These are phyloP conservation scores for Hydrolagus colliei DNA, from an alignment of 2,797 vertebrate genomes.

Conservation along the genomic window DNA sequence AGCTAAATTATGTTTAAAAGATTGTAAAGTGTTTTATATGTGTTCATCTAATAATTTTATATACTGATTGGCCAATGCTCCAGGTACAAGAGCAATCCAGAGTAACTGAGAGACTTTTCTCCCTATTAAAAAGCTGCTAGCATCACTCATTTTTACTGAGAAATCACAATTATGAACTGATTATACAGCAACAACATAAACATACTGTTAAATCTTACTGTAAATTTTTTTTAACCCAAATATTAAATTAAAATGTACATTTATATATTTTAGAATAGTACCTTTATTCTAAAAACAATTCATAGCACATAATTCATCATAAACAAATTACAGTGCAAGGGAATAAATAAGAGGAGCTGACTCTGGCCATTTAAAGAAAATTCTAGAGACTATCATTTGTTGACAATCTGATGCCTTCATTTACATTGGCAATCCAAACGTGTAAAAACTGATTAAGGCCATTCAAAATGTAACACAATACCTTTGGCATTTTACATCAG, in stretches of 20 bases:
- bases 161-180: neutral
- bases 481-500: neutral
- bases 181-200: neutral
- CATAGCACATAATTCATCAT: neutral
- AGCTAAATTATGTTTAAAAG: no score
- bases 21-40: no score
- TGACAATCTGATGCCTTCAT: neutral
- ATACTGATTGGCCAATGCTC: neutral
- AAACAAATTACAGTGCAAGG: neutral
- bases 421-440: neutral
- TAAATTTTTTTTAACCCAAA: neutral
- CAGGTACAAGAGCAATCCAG: neutral
- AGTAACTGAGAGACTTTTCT: neutral
- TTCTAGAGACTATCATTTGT: neutral
- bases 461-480: neutral
- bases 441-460: neutral
- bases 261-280: no score
- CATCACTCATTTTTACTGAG: neutral
- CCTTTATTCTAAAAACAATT: no score
- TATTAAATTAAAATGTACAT: no score
- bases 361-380: neutral
- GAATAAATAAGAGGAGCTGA: neutral
- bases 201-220: neutral
- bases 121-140: neutral
- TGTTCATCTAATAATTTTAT: no score